phyloP scores from a whole-genome alignment of 2,797 vertebrate genomes.

The Kryptopterus vitreolus region DNA sequence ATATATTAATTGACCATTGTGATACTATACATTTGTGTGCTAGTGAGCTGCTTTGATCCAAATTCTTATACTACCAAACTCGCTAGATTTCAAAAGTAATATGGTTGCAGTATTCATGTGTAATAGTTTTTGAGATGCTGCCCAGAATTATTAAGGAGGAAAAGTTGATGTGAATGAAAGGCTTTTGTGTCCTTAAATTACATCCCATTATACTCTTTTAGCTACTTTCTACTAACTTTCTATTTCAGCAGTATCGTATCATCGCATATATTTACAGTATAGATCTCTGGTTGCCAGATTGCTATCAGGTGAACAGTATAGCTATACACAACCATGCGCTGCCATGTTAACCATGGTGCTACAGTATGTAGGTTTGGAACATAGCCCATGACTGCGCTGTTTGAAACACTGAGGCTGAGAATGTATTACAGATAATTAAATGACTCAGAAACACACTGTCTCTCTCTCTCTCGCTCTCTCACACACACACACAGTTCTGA shows the following conservation, averaged over 20 bases:
- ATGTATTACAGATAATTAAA: constrained; percentile 21
- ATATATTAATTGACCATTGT: not conserved
- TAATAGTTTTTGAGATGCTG: not conserved
- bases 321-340: not conserved
- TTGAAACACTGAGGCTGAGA: not conserved
- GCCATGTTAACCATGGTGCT: not conserved
- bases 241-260: not conserved
- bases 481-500: constrained; percentile 45
- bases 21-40: not conserved
- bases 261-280: not conserved
- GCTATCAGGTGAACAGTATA: no score
- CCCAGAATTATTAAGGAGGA: not conserved
- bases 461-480: not conserved
- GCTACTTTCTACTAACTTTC: not conserved
- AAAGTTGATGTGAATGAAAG: not conserved
- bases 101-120: not conserved
- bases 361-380: not conserved
- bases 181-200: not conserved
- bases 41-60: not conserved
- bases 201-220: not conserved
- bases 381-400: not conserved
- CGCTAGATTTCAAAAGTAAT: not conserved
- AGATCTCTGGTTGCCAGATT: no score
- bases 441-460: not conserved
- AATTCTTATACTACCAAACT: not conserved